Conservation (phyloP, 2,797 vertebrate species). For the Knipowitschia caucasica region DNA sequence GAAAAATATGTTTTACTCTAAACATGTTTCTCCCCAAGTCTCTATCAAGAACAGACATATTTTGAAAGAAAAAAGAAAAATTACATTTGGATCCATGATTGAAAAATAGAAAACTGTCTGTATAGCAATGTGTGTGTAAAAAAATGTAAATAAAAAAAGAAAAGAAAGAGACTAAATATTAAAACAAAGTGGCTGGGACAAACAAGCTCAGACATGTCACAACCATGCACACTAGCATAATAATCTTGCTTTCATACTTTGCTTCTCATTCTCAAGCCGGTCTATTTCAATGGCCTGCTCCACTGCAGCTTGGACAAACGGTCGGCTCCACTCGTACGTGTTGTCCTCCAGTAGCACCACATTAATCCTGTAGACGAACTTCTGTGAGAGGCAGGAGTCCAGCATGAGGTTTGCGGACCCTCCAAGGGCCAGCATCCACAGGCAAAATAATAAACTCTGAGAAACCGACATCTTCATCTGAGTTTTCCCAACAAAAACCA, state of each 20-base stretch:
- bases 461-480: constrained; percentile 36
- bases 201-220: background rate
- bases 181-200: background rate
- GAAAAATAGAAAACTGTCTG: no score
- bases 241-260: constrained; percentile 69
- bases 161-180: background rate
- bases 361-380: constrained; percentile 69
- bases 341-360: constrained; percentile 86
- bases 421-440: constrained; percentile 39
- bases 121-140: no score
- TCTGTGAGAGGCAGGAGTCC: constrained; percentile 37
- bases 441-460: constrained; percentile 32
- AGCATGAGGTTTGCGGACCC: constrained; percentile 45
- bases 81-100: no score
- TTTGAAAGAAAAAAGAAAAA: no score
- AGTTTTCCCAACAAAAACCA: constrained; percentile 16
- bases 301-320: constrained; percentile 69
- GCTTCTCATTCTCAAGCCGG: constrained; percentile 53
- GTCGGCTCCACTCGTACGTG: constrained; percentile 66
- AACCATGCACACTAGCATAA: no score
- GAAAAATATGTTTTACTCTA: no score
- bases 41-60: no score
- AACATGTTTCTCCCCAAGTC: no score
- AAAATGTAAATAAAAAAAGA: background rate
- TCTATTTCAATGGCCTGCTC: constrained; percentile 69